Evolutionary conservation across 1,140 invertebrate genomes (phyloP), one percentile per base, ranked within the genome.

Genomic region (Whitmania pigra): DNA sequence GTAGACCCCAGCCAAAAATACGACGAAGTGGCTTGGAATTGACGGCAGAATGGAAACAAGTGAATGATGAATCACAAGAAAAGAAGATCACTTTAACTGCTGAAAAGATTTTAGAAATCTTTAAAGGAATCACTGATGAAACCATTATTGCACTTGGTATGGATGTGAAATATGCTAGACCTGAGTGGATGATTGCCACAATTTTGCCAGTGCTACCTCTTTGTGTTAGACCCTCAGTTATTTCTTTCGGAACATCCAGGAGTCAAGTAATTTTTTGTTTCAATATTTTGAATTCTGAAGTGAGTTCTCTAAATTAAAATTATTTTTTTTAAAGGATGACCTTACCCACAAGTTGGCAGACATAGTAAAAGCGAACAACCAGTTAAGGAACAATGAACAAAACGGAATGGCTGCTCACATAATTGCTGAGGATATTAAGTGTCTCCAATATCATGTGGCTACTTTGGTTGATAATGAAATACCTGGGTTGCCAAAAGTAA

Each of bases 131-230:
- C 67, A 89, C 91, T 27, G 97, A 99, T 83, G 96, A 99, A 79
- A 96, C 99, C 78, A 94, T 92, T 75, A 89, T 91, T 74, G 90
- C 97, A 68, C 82, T 99, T 67, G 96, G 94, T 67, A 94, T 95
- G 91, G 92, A 96, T 80, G 91, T 92, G 0, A 92, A 92, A 80
- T 97, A 89, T 84, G 91, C 95, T 0, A 85, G 96, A 68, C 97
- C 97, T 18, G 96, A 99, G 85, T 99, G 96, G 95, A 98, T 99
- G 95, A 90, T 99, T 66, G 86, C 95, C 2, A 97, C 95, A 11
- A 93, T 97, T 6, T 82, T 99, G 69, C 96, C 97, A 11, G 97
- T 99, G 0, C 95, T 97, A 17, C 96, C 97, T 5, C 80, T 99
- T 9, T 87, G 90, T 53, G 87, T 89, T 5, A 85, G 96, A 77